Conservation (phyloP, 1,140 invertebrate species). For the Drosophila jambulina region DNA sequence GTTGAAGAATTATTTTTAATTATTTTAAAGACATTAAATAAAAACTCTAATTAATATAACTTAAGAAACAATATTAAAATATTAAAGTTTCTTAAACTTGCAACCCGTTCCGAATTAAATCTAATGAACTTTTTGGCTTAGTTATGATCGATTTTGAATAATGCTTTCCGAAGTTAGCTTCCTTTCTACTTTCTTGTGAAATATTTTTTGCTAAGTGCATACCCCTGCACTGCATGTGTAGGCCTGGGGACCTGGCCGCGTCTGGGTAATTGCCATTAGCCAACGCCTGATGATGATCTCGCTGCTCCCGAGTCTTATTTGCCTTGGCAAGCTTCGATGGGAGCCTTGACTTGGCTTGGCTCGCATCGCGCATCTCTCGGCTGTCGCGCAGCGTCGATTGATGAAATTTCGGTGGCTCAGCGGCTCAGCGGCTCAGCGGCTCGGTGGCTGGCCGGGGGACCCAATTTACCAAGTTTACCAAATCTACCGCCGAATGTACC, state of each 20-base stretch:
- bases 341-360: constrained; percentile 63
- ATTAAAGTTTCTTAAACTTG: background rate
- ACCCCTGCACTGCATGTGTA: constrained; percentile 53
- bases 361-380: constrained; percentile 17
- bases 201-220: background rate
- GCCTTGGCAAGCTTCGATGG: constrained; percentile 61
- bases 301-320: constrained; percentile 50
- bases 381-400: constrained; percentile 33
- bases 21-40: background rate
- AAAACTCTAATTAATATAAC: background rate
- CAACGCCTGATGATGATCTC: constrained; percentile 56
- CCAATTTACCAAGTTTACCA: constrained; percentile 57
- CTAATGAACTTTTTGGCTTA: background rate
- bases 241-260: constrained; percentile 53
- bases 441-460: constrained; percentile 45
- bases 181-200: background rate
- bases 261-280: constrained; percentile 55
- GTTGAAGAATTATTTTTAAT: background rate
- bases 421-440: constrained; percentile 6
- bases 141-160: background rate
- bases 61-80: background rate
- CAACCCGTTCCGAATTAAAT: background rate
- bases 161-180: background rate
- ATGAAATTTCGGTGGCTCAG: constrained; percentile 46
- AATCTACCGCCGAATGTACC: constrained; percentile 15